Conservation (phyloP, 1,140 invertebrate genomes). For the Euwallacea fornicatus region DNA sequence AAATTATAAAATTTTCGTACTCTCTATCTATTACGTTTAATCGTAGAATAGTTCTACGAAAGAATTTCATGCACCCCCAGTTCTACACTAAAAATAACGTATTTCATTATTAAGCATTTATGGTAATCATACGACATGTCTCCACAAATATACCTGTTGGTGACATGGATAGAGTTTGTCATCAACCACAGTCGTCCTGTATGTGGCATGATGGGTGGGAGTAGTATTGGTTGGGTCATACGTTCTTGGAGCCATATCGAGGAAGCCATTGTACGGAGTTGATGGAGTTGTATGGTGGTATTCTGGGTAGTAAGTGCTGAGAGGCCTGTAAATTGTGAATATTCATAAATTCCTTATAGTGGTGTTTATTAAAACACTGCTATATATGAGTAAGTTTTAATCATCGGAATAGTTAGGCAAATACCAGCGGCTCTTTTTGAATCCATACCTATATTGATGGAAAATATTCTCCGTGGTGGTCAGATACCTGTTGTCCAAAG, state of each 20-base stretch:
- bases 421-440: too few relatives aligned
- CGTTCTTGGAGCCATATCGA: conserved; percentile 64
- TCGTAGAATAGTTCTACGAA: too few relatives aligned
- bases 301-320: conserved; percentile 75
- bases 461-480: conserved; percentile 80
- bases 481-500: conserved; percentile 74
- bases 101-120: background rate
- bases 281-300: conserved; percentile 67
- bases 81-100: too few relatives aligned
- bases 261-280: conserved; percentile 75
- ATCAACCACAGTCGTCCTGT: conserved; percentile 54
- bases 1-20: background rate
- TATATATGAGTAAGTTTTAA: too few relatives aligned
- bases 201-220: conserved; percentile 58
- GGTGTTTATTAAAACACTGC: too few relatives aligned
- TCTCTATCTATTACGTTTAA: background rate
- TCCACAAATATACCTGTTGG: conserved; percentile 45
- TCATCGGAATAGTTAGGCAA: too few relatives aligned
- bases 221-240: conserved; percentile 59
- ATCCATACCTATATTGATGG: conserved; percentile 67
- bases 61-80: too few relatives aligned
- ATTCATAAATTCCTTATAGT: too few relatives aligned
- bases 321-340: conserved; percentile 57
- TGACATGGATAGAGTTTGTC: conserved; percentile 68
- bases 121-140: background rate